A percentile compares a stretch with the other conserved stretches of the same genome.
These are phyloP conservation scores for Canis aureus DNA, from an alignment of 2,113 vertebrate genomes.

Conservation along the genomic window DNA sequence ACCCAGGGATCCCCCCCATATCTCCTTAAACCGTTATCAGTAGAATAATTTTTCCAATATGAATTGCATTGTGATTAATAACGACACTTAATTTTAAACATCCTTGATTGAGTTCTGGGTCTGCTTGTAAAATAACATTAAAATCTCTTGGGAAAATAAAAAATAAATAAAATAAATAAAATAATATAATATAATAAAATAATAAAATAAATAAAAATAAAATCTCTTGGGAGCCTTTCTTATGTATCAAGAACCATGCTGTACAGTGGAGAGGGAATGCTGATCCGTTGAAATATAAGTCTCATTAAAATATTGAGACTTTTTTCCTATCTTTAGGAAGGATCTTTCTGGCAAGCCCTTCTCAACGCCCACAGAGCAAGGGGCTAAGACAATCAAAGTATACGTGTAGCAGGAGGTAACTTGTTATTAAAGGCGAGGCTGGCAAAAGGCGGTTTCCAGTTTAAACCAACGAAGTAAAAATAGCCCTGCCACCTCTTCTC, in stretches of 20 bases:
- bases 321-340: not conserved
- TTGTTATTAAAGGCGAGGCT: not conserved
- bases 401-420: not conserved
- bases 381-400: not conserved
- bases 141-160: not conserved
- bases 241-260: not conserved
- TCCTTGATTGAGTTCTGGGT: not conserved
- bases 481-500: not conserved
- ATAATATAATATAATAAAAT: too few species aligned
- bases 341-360: not conserved
- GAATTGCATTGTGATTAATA: not conserved
- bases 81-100: not conserved
- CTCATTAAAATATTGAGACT: not conserved
- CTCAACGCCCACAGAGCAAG: not conserved
- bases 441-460: not conserved
- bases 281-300: not conserved
- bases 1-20: too few species aligned
- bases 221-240: not conserved
- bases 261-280: not conserved
- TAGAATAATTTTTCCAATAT: not conserved
- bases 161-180: not conserved
- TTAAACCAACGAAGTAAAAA: slow-evolving; percentile 41
- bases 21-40: not conserved
- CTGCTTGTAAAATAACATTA: slow-evolving; percentile 6
- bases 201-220: too few species aligned